phyloP scores from a whole-genome alignment of 2,888 invertebrate genomes.

The Allophyes oxyacanthae region DNA sequence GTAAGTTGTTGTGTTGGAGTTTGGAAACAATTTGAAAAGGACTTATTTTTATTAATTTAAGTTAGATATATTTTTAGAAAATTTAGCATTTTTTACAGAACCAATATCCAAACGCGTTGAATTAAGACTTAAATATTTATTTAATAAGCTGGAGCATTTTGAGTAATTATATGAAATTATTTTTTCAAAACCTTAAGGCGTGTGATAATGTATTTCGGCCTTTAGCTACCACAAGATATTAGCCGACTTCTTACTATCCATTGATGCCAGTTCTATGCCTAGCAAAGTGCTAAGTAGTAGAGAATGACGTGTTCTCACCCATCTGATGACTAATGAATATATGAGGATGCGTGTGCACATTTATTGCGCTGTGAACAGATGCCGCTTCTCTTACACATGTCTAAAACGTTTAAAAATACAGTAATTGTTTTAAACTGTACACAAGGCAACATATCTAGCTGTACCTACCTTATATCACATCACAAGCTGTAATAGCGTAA shows the following conservation, averaged over 20 bases:
- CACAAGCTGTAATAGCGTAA: conserved; percentile 39
- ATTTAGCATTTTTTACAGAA: not conserved
- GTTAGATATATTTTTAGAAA: not conserved
- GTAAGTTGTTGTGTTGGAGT: no score
- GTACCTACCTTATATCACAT: conserved; percentile 35
- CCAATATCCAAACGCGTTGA: conserved; percentile 2
- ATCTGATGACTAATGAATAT: conserved; percentile 4
- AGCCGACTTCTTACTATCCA: not conserved
- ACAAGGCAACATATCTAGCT: conserved; percentile 33
- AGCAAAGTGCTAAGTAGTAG: conserved; percentile 11
- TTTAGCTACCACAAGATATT: not conserved
- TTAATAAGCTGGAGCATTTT: conserved; percentile 19
- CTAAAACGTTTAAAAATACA: conserved; percentile 41
- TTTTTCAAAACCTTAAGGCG: conserved; percentile 9
- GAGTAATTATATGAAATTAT: conserved; percentile 26
- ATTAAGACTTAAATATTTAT: conserved; percentile 12
- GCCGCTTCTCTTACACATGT: conserved; percentile 19
- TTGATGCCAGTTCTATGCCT: not conserved
- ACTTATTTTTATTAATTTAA: not conserved
- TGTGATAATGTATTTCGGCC: no score
- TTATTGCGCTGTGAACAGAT: conserved; percentile 23
- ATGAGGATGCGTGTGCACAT: conserved; percentile 8
- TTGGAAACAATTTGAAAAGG: not conserved
- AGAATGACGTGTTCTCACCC: conserved; percentile 1
- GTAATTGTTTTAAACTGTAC: conserved; percentile 34